These are phyloP conservation scores for Antennarius maculatus DNA, from an alignment of 2,797 vertebrate species.

Conservation along the genomic window DNA sequence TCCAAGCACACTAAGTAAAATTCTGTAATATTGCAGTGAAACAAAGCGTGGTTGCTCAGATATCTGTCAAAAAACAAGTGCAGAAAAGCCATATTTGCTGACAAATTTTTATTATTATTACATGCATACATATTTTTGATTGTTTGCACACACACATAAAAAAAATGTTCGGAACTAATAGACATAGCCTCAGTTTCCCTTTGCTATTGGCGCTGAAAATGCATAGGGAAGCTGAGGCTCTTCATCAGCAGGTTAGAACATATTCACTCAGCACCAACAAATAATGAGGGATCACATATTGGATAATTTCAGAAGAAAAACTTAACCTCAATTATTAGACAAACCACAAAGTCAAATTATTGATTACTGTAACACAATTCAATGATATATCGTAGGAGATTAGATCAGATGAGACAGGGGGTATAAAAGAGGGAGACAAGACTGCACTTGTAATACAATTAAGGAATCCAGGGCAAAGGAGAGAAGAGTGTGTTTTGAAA, in stretches of 20 bases:
- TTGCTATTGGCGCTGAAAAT: slow-evolving; percentile 27
- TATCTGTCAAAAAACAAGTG: not conserved
- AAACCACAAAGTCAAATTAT: slow-evolving; percentile 61
- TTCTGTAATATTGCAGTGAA: no score
- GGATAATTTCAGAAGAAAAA: slow-evolving; percentile 62
- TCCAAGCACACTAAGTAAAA: no score
- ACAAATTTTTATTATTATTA: no score
- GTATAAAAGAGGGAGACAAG: slow-evolving; percentile 29
- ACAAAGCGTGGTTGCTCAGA: not conserved
- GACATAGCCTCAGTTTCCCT: slow-evolving; percentile 26
- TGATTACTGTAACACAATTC: slow-evolving; percentile 41
- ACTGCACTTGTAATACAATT: slow-evolving; percentile 29
- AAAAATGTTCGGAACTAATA: no score
- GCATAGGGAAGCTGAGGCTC: not conserved
- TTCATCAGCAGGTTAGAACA: slow-evolving; percentile 56
- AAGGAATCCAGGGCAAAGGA: slow-evolving; percentile 30
- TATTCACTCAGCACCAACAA: slow-evolving; percentile 35
- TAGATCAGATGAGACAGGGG: slow-evolving; percentile 8
- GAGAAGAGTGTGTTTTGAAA: slow-evolving; percentile 35
- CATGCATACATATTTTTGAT: no score
- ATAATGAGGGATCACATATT: slow-evolving; percentile 43
- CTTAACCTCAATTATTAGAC: slow-evolving; percentile 56
- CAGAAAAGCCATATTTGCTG: no score
- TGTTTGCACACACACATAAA: no score
- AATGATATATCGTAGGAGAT: not conserved